Evolutionary conservation across 1,140 invertebrate genomes (phyloP), one percentile per base, ranked within the genome.

Genomic region (Thaumatotibia leucotreta): DNA sequence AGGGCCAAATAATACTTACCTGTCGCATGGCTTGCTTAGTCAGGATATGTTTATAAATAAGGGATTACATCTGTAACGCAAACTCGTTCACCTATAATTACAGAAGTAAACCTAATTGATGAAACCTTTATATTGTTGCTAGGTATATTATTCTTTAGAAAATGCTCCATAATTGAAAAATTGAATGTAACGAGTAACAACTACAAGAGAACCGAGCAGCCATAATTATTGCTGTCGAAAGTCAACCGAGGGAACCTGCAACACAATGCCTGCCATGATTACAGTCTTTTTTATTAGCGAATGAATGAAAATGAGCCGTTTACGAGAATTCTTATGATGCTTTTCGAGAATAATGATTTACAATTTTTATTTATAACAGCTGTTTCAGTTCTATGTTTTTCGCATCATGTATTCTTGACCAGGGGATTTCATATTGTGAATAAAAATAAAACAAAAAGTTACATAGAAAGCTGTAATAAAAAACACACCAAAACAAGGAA

Each of bases 361-460:
- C n/a, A n/a, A 45, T 14, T 39, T 17, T 20, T 14, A 20, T 14
- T 8, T 3, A 39, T 39, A n/a, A 39, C n/a, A 14, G 39, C 14
- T n/a, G n/a, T n/a, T n/a, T n/a, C n/a, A n/a, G n/a, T n/a, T n/a
- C n/a, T n/a, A n/a, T n/a, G n/a, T n/a, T n/a, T n/a, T n/a, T n/a
- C n/a, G n/a, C n/a, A n/a, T n/a, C n/a, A 0, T 29, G 4, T 58
- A 14, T 5, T 27, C 8, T 11, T n/a, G n/a, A n/a, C 0, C 24
- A 58, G 27, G 52, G 52, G 24, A 20, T 33, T 5, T 32, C 20
- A 61, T 32, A 1, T 1, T 4, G 8, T 61, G 49, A 64, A 54
- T 68, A 32, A 62, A 76, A 81, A 77, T 77, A 73, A 81, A 81
- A 81, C 75, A 75, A 80, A 75, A 73, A 71, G 61, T 54, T 49